phyloP scores from a whole-genome alignment of 1,140 invertebrate genomes.

The Hydropsyche tenuis region DNA sequence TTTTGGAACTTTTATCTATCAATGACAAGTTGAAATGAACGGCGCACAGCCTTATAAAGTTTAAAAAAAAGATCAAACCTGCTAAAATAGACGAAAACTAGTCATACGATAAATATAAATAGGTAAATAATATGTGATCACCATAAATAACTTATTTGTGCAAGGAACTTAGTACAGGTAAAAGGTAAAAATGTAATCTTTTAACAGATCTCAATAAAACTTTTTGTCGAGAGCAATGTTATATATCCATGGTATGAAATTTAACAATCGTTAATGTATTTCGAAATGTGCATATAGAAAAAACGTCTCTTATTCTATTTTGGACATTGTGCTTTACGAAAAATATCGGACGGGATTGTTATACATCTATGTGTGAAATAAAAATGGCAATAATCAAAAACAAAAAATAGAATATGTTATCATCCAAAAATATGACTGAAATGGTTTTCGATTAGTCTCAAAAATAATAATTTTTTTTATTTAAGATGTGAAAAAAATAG shows the following conservation, averaged over 20 bases:
- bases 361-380: too few species aligned
- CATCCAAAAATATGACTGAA: constrained; percentile 15
- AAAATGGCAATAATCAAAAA: too few species aligned
- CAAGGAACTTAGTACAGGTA: constrained; percentile 31
- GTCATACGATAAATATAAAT: too few species aligned
- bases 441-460: background rate
- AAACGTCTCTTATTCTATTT: background rate
- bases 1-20: too few species aligned
- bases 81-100: too few species aligned
- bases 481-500: constrained; percentile 25
- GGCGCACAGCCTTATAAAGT: too few species aligned
- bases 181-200: background rate
- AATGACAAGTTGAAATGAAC: too few species aligned
- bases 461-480: constrained; percentile 5
- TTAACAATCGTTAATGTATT: too few species aligned
- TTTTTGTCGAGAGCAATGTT: too few species aligned
- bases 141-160: constrained; percentile 20
- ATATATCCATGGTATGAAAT: too few species aligned
- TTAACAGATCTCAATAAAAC: constrained; percentile 1
- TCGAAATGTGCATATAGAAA: background rate
- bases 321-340: constrained; percentile 1
- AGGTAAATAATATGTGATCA: constrained; percentile 7
- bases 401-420: background rate
- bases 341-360: background rate
- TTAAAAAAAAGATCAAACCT: too few species aligned